Base-by-base conservation (phyloP, 2,888 invertebrate genomes). In the Alviniconcha strummeri region DNA sequence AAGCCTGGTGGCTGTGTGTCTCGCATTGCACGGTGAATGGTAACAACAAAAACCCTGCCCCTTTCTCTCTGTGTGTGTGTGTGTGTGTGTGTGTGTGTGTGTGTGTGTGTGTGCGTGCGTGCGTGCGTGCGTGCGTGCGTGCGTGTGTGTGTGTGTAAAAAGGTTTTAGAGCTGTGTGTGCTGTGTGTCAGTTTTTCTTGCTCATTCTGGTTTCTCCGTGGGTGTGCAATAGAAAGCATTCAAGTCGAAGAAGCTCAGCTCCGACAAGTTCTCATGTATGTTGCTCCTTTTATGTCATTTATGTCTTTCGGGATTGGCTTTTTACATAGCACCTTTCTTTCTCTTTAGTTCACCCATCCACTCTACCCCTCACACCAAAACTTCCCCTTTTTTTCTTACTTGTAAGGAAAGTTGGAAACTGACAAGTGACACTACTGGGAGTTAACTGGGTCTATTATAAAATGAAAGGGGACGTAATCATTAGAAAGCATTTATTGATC, bases 11-110 rank as follows among this genome's bases (percentile, higher is more conserved):
- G 36, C 36, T 36, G 36, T 36, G 36, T 36, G 36, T 36, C 36
- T 36, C 36, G 36, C 36, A 36, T 36, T 36, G 36, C 36, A 36
- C 36, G 36, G 36, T 36, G 36, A 36, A 36, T 36, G 36, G 64
- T 64, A 13, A 13, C 64, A 64, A 4, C 9, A 64, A 64, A 64
- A 15, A 64, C 64, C 64, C 4, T 64, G 11, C 64, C 64, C 64
- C 64, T 15, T 15, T 71, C n/a, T 71, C 8, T 71, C n/a, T 71
- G 71, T 71, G 71, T 71, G 71, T 71, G 71, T 71, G 71, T 71
- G 71, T 71, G 71, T 71, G 71, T 71, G 71, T 6, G n/a, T 69
- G 17, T 17, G 17, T 69, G n/a, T 6, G 69, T 17, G 8, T 72
- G 19, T 72, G 36, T 36, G 52, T 36, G 8, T 36, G 7, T 54